phyloP scores from a whole-genome alignment of 2,113 vertebrate genomes.

The Nesoenas mayeri region DNA sequence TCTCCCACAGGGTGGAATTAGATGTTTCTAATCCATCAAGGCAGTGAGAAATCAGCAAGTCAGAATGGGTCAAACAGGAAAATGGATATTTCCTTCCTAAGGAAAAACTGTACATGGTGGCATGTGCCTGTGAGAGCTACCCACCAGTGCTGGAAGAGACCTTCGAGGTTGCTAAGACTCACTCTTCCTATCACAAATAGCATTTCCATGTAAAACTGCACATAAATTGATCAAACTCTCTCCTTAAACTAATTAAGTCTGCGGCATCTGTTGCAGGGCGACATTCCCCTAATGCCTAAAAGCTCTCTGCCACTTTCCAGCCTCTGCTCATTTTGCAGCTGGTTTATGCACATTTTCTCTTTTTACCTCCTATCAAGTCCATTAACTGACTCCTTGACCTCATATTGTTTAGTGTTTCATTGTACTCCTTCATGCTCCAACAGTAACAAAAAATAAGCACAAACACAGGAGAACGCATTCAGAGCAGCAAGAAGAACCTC shows the following conservation, averaged over 20 bases:
- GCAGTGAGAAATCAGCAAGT: neutral
- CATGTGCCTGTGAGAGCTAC: neutral
- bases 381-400: neutral
- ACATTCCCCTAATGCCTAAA: neutral
- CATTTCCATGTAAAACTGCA: neutral
- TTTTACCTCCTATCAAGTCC: neutral
- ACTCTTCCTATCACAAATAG: neutral
- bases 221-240: neutral
- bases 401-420: neutral
- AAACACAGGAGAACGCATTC: neutral
- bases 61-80: neutral
- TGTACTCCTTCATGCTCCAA: conserved; percentile 1
- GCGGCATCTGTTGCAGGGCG: neutral
- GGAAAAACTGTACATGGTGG: neutral
- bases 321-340: neutral
- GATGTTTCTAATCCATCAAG: neutral
- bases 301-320: neutral
- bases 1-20: neutral
- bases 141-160: neutral
- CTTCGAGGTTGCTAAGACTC: neutral
- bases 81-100: neutral
- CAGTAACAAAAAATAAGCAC: neutral
- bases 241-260: neutral
- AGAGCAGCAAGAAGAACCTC: neutral
- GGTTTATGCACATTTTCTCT: neutral